Conservation (phyloP, 2,113 vertebrate species). For the Ctenodactylus gundi region DNA sequence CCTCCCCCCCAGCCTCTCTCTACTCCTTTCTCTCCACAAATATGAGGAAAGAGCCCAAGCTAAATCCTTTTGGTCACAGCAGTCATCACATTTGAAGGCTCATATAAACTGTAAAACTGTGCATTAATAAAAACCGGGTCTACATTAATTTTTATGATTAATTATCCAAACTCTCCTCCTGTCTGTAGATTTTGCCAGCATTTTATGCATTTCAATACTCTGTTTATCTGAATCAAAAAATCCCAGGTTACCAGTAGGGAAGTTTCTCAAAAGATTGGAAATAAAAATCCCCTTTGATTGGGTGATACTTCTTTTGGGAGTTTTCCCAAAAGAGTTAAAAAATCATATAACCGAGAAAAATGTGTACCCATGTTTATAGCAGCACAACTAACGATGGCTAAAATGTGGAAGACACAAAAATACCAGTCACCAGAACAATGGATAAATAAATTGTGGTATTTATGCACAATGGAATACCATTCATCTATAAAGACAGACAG, state of each 20-base stretch:
- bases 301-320: too few relatives aligned
- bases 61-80: background rate
- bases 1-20: background rate
- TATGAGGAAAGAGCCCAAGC: background rate
- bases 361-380: too few relatives aligned
- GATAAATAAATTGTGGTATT: too few relatives aligned
- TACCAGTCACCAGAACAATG: too few relatives aligned
- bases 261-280: too few relatives aligned
- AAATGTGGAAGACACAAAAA: too few relatives aligned
- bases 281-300: too few relatives aligned
- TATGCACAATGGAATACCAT: too few relatives aligned
- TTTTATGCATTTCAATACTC: conserved; percentile 36
- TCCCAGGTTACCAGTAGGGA: background rate
- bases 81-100: background rate
- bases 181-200: background rate
- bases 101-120: background rate
- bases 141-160: background rate
- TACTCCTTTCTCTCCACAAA: background rate
- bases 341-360: too few relatives aligned
- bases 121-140: background rate
- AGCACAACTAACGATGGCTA: too few relatives aligned
- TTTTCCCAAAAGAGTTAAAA: too few relatives aligned
- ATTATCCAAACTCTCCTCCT: background rate
- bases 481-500: too few relatives aligned
- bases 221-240: conserved; percentile 16